A percentile compares a stretch with the other conserved stretches of the same genome.
Evolutionary conservation across 2,797 vertebrate genomes (phyloP).

Genomic region (Sphaeramia orbicularis): DNA sequence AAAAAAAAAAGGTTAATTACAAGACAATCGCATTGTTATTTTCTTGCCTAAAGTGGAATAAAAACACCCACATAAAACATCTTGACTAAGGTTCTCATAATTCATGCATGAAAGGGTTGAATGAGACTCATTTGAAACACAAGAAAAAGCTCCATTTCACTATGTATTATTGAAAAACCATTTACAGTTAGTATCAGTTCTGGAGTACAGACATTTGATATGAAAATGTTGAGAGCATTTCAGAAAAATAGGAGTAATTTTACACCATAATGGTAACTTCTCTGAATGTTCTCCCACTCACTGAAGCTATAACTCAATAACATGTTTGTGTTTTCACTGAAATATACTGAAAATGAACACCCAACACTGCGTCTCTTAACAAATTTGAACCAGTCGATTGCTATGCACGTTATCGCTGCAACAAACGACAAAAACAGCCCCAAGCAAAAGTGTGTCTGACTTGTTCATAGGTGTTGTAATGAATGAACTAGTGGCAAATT

Average conservation of each 20-base stretch:
- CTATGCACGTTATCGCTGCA: not conserved
- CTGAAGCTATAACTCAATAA: not conserved
- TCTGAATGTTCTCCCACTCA: conserved; percentile 3
- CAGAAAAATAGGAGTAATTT: conserved; percentile 2
- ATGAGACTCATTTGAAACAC: conserved; percentile 1
- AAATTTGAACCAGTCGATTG: conserved; percentile 1
- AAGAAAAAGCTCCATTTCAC: not conserved
- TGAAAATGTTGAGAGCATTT: conserved; percentile 7
- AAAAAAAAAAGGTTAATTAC: too few species aligned
- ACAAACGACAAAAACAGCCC: not conserved
- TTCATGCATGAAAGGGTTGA: too few species aligned
- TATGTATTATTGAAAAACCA: conserved; percentile 6
- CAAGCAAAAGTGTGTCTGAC: not conserved
- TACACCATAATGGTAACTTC: not conserved
- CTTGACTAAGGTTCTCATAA: too few species aligned
- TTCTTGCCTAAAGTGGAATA: too few species aligned
- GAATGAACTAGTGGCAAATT: not conserved
- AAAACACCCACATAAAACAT: too few species aligned
- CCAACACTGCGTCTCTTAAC: not conserved
- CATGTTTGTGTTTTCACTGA: not conserved
- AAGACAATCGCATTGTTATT: too few species aligned
- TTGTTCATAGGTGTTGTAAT: not conserved
- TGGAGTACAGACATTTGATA: conserved; percentile 10
- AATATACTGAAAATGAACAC: conserved; percentile 5
- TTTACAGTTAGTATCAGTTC: not conserved